Base-by-base conservation (phyloP, 2,797 vertebrate genomes). In the Sebastes diaconus region DNA sequence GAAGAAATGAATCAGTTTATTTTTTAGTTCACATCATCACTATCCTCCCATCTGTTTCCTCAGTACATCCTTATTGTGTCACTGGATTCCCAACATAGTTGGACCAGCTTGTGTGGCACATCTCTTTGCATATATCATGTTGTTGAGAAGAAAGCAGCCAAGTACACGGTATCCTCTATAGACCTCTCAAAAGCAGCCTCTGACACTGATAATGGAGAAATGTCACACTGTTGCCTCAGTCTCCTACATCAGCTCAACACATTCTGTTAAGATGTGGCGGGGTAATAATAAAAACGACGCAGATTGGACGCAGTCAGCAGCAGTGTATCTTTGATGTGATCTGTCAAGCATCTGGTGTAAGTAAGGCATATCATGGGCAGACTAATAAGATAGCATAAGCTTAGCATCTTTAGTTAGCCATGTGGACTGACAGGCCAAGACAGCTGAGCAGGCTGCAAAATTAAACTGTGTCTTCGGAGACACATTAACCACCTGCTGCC, bases 401-500 rank as follows among this genome's bases (percentile, higher is more conserved):
- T 58, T 57, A 71, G 71, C 61, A 60, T 75, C 22, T 64, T 64
- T 73, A 20, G 74, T 79, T 75, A 65, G 52, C 39, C 36, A 25
- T 76, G 74, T 60, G 65, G 65, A 66, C 57, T 81, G 84, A 89
- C 75, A 34, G 76, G 27, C 18, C 2, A 18, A 74, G 61, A 75
- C 88, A 90, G 85, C 87, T 93, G 88, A 83, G 77, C 55, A 25
- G 58, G 52, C 68, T 60, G 50, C 73, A 66, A 46, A 75, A 84
- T 84, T 13, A 73, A 82, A 76, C 52, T 7, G 74, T 77, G 74
- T 79, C 80, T 79, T 79, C 36, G 57, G 87, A 85, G 71, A 82
- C 77, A 54, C 84, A 87, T 90, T 89, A 90, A 81, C 84, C 91
- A 90, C 85, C 86, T 92, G 92, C 84, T 68, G 72, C 84, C 65